Conservation (phyloP, 2,888 invertebrate genomes). For the Hirtodrosophila alboralis region DNA sequence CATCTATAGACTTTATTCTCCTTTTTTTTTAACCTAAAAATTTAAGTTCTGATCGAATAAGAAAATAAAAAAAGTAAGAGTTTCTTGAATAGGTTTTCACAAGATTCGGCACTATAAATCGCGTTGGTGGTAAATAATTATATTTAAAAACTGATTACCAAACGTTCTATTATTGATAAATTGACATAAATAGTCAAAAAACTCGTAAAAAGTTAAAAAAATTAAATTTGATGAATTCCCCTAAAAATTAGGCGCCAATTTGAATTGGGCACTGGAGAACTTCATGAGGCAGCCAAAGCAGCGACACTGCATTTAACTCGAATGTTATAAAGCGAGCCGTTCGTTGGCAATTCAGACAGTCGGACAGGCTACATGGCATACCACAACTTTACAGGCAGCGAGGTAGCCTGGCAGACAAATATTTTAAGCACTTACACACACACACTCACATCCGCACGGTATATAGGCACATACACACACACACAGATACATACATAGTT, state of each 20-base stretch:
- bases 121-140: no score
- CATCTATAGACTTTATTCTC: no score
- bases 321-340: constrained; percentile 43
- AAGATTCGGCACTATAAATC: no score
- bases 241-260: constrained; percentile 21
- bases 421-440: constrained; percentile 68
- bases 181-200: no score
- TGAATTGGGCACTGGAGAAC: constrained; percentile 12
- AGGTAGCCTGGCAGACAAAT: constrained; percentile 62
- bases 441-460: constrained; percentile 12
- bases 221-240: no score
- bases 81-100: no score
- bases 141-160: no score
- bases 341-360: constrained; percentile 34
- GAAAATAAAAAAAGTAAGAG: no score
- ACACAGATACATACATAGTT: constrained; percentile 11
- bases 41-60: no score
- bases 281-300: neutral
- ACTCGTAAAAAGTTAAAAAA: no score
- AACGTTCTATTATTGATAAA: no score
- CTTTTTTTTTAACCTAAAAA: no score
- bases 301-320: constrained; percentile 50
- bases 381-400: constrained; percentile 44
- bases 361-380: constrained; percentile 19
- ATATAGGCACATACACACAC: constrained; percentile 14